These are phyloP conservation scores for Sphenodon punctatus DNA, from an alignment of 2,797 vertebrate genomes.

Conservation along the genomic window DNA sequence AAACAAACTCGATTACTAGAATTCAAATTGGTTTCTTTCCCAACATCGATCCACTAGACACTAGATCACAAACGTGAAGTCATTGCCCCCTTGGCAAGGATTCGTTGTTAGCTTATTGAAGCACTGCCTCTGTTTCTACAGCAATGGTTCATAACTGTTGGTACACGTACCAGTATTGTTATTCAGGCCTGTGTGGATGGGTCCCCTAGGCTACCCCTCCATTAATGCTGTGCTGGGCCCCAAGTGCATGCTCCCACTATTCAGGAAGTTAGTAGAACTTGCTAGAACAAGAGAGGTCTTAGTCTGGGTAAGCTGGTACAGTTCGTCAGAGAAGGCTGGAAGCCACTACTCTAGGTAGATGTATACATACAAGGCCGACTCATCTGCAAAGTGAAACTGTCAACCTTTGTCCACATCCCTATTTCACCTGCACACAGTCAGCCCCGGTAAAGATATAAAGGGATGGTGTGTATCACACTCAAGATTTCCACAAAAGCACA, in stretches of 20 bases:
- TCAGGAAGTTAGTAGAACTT: conserved; percentile 48
- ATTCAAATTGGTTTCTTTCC: conserved; percentile 3
- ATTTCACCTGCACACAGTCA: conserved; percentile 23
- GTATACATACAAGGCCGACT: conserved; percentile 2
- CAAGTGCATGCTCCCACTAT: background rate
- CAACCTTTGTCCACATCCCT: conserved; percentile 36
- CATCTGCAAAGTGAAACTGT: conserved; percentile 23
- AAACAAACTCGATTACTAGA: conserved; percentile 27
- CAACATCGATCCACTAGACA: background rate
- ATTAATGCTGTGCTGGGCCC: background rate
- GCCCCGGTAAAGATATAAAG: conserved; percentile 22
- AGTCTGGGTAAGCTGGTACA: background rate
- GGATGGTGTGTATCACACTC: conserved; percentile 42
- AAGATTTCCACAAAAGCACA: conserved; percentile 56
- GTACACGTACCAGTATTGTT: background rate
- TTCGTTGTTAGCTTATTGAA: background rate
- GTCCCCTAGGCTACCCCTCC: background rate
- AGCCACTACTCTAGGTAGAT: conserved; percentile 9
- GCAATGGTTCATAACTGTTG: background rate
- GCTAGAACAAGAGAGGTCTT: conserved; percentile 29
- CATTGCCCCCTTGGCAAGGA: background rate
- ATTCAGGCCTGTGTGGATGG: fast-evolving
- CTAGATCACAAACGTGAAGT: background rate
- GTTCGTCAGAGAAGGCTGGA: background rate
- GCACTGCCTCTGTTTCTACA: background rate